These are phyloP conservation scores for Agrypnia vestita DNA, from an alignment of 1,140 invertebrate genomes.

Conservation along the genomic window DNA sequence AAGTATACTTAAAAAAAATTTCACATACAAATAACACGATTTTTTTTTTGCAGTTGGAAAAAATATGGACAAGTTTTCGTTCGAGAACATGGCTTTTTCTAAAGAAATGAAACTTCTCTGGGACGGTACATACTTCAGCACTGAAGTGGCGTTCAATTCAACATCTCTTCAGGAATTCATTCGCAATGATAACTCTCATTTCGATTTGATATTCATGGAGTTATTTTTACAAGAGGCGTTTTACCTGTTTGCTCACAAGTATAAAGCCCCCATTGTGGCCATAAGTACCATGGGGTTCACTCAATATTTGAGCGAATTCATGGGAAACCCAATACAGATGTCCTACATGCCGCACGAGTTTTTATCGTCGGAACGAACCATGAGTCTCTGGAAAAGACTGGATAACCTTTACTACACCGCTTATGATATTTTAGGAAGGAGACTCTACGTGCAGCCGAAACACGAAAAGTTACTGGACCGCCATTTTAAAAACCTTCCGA, in stretches of 20 bases:
- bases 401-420: conserved; percentile 50
- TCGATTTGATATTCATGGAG: conserved; percentile 66
- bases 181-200: conserved; percentile 63
- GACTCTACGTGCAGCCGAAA: conserved; percentile 52
- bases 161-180: conserved; percentile 63
- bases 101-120: conserved; percentile 55
- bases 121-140: conserved; percentile 53
- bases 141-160: conserved; percentile 58
- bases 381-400: conserved; percentile 54
- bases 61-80: conserved; percentile 53
- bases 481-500: conserved; percentile 62
- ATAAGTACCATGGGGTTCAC: conserved; percentile 66
- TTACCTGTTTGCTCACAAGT: conserved; percentile 68
- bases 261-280: conserved; percentile 66
- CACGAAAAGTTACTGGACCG: conserved; percentile 62
- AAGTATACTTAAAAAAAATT: too few species aligned
- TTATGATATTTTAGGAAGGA: conserved; percentile 56
- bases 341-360: conserved; percentile 58
- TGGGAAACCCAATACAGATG: conserved; percentile 66
- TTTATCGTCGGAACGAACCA: conserved; percentile 36
- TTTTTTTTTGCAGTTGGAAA: conserved; percentile 50
- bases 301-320: conserved; percentile 66
- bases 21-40: background rate
- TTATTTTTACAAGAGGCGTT: conserved; percentile 69
- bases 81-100: conserved; percentile 53